phyloP scores from a whole-genome alignment of 2,888 invertebrate species.

The Drosophila austrosaltans region DNA sequence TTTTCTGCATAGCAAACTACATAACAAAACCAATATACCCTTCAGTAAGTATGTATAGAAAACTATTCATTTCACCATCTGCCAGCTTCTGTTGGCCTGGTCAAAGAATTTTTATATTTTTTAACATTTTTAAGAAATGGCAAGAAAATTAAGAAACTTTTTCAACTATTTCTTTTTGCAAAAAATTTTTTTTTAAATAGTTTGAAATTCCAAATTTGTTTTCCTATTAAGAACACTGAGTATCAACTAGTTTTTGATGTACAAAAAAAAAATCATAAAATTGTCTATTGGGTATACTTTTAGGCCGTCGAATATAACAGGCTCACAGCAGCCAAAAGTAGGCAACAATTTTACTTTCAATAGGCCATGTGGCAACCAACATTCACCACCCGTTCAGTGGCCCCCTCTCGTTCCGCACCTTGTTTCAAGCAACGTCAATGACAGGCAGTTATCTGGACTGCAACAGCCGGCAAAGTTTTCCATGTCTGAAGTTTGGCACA shows the following conservation, averaged over 20 bases:
- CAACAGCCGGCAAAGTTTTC: slow-evolving; percentile 41
- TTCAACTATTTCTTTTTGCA: no score
- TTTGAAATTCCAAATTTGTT: not conserved
- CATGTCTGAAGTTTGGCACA: slow-evolving; percentile 27
- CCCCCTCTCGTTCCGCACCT: not conserved
- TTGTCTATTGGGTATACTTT: slow-evolving; percentile 7
- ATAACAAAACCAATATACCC: slow-evolving; percentile 3
- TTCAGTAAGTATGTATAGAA: not conserved
- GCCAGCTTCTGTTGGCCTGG: slow-evolving; percentile 37
- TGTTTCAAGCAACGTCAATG: slow-evolving; percentile 14
- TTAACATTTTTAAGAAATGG: slow-evolving; percentile 11
- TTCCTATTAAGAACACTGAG: not conserved
- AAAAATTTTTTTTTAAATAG: not conserved
- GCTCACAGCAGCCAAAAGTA: not conserved
- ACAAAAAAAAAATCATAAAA: not conserved
- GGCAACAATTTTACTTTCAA: not conserved
- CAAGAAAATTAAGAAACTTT: not conserved
- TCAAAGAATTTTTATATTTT: slow-evolving; percentile 29
- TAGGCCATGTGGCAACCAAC: not conserved
- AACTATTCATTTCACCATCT: slow-evolving; percentile 19
- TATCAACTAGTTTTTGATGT: not conserved
- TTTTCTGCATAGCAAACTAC: not conserved
- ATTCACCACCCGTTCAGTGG: not conserved
- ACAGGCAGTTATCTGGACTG: slow-evolving; percentile 42
- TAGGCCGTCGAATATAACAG: not conserved